Conservation (phyloP, 2,888 invertebrate genomes). For the Parnassius apollo region DNA sequence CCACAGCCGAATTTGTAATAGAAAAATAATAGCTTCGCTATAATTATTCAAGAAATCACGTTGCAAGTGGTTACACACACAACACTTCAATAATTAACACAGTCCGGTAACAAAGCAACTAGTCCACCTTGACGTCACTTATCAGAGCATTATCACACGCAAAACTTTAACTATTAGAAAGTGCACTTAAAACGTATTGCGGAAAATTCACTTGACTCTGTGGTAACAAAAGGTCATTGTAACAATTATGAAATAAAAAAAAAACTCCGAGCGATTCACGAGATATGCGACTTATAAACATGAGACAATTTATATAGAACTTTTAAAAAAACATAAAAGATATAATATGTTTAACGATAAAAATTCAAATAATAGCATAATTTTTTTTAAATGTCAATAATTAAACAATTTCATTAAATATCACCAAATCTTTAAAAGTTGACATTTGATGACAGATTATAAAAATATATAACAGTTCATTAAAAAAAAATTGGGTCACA, state of each 20-base stretch:
- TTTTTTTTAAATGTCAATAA: too few species aligned
- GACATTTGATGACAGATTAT: too few species aligned
- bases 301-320: too few species aligned
- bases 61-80: constrained; percentile 23
- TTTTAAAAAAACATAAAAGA: constrained; percentile 15
- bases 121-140: constrained; percentile 49
- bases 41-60: constrained; percentile 13
- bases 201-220: constrained; percentile 23
- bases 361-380: too few species aligned
- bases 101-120: constrained; percentile 48
- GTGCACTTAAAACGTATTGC: constrained; percentile 14
- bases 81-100: constrained; percentile 33
- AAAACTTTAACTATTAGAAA: constrained; percentile 32
- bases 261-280: constrained; percentile 1
- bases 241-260: constrained; percentile 14
- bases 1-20: not conserved
- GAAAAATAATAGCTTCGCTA: not conserved
- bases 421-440: too few species aligned
- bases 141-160: constrained; percentile 40
- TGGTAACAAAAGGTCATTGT: constrained; percentile 13
- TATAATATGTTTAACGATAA: not conserved
- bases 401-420: too few species aligned
- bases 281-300: too few species aligned
- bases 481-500: too few species aligned
- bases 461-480: too few species aligned